Conservation (phyloP, 2,888 invertebrate species). For the Oscheius sp. region DNA sequence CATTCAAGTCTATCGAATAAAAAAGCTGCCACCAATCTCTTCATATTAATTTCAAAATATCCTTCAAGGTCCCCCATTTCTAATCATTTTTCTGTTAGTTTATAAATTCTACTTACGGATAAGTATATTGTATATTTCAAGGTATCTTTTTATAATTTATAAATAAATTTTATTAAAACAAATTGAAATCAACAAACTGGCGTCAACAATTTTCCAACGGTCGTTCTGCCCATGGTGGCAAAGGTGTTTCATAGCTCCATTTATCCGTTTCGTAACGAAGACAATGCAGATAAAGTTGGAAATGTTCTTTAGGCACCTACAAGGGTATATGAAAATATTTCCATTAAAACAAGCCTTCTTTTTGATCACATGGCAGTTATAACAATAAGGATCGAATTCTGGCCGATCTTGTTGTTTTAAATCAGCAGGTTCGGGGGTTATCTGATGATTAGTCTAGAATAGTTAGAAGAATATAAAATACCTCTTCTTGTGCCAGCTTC, state of each 20-base stretch:
- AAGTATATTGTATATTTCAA: constrained; percentile 9
- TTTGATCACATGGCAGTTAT: constrained; percentile 68
- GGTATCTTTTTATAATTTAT: background rate
- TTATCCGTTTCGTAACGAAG: constrained; percentile 67
- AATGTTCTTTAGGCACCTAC: constrained; percentile 56
- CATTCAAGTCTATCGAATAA: constrained; percentile 7
- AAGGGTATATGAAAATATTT: background rate
- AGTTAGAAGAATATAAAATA: constrained; percentile 14
- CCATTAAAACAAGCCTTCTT: constrained; percentile 44
- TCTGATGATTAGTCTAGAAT: constrained; percentile 14
- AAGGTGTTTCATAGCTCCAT: constrained; percentile 64
- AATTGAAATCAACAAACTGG: constrained; percentile 14
- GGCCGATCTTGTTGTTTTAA: constrained; percentile 56
- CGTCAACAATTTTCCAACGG: background rate
- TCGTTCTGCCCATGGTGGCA: constrained; percentile 69
- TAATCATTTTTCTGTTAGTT: background rate
- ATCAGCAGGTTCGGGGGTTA: constrained; percentile 45
- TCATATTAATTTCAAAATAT: background rate
- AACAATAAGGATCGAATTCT: constrained; percentile 64
- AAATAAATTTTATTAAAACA: constrained; percentile 16
- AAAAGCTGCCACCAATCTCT: background rate
- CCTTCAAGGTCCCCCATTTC: background rate
- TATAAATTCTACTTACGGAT: constrained; percentile 5
- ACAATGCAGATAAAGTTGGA: constrained; percentile 69
- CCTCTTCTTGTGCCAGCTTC: constrained; percentile 50